Evolutionary conservation across 2,797 vertebrate genomes (phyloP).

Genomic region (Valencia hispanica): DNA sequence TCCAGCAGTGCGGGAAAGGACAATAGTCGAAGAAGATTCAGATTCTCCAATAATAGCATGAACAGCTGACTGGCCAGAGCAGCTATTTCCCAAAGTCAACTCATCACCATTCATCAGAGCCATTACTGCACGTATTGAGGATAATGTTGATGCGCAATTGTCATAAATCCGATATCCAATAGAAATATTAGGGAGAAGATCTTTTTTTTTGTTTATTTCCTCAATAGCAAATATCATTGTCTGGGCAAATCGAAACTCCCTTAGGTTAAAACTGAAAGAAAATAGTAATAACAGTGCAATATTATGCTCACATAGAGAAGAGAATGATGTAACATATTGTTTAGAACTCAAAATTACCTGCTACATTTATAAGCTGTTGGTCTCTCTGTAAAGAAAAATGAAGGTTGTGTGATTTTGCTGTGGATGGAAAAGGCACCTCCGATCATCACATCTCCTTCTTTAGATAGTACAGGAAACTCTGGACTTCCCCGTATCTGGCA

Average conservation of each 20-base stretch:
- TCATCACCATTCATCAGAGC: slow-evolving; percentile 73
- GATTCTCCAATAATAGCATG: slow-evolving; percentile 81
- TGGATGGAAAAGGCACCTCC: slow-evolving; percentile 81
- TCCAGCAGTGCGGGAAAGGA: slow-evolving; percentile 73
- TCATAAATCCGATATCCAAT: slow-evolving; percentile 82
- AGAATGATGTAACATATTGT: not conserved
- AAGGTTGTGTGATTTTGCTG: slow-evolving; percentile 70
- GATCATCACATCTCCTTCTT: slow-evolving; percentile 74
- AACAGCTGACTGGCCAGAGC: slow-evolving; percentile 70
- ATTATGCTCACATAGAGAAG: not conserved
- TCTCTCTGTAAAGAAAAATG: slow-evolving; percentile 68
- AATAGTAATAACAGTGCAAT: slow-evolving; percentile 1
- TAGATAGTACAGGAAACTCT: slow-evolving; percentile 72
- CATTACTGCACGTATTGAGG: slow-evolving; percentile 77
- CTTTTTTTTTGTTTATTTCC: slow-evolving; percentile 77
- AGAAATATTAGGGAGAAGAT: slow-evolving; percentile 75
- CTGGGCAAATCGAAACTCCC: slow-evolving; percentile 80
- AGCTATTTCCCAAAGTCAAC: slow-evolving; percentile 39
- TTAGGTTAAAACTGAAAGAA: slow-evolving; percentile 72
- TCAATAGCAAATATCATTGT: slow-evolving; percentile 80
- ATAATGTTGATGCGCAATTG: slow-evolving; percentile 76
- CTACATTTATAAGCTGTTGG: slow-evolving; percentile 72
- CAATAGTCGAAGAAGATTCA: slow-evolving; percentile 79
- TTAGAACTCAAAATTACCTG: slow-evolving; percentile 62
- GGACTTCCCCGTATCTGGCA: slow-evolving; percentile 69